phyloP scores from a whole-genome alignment of 2,113 vertebrate species.

The Kryptolebias marmoratus region DNA sequence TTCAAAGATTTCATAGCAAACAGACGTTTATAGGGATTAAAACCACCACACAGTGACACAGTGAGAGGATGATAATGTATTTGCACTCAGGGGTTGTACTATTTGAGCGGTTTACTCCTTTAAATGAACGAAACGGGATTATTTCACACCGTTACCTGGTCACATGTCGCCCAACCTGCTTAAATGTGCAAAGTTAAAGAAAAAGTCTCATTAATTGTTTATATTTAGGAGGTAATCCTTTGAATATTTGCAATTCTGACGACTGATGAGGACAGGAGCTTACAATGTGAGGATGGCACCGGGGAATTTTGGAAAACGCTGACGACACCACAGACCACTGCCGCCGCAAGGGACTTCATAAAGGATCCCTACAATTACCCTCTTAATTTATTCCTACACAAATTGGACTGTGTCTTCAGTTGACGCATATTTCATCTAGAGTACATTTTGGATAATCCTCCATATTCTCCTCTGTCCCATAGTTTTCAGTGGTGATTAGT shows the following conservation, averaged over 20 bases:
- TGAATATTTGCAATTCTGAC: conserved; percentile 72
- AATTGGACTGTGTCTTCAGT: conserved; percentile 48
- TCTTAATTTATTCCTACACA: conserved; percentile 51
- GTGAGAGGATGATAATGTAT: conserved; percentile 1
- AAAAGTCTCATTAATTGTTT: conserved; percentile 71
- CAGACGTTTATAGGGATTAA: not conserved
- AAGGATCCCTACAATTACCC: conserved; percentile 23
- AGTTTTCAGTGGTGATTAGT: not conserved
- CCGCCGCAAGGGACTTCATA: conserved; percentile 30
- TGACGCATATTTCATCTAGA: conserved; percentile 50
- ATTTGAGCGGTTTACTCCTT: not conserved
- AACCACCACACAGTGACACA: not conserved
- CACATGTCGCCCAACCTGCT: not conserved
- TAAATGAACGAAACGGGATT: conserved; percentile 2
- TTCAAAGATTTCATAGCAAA: no score
- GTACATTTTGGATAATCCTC: conserved; percentile 9
- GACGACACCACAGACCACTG: conserved; percentile 32
- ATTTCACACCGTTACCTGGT: not conserved
- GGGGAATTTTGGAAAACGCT: conserved; percentile 44
- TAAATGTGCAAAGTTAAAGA: conserved; percentile 14
- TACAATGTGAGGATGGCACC: not conserved
- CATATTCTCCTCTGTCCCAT: conserved; percentile 25
- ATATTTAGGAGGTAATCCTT: conserved; percentile 43
- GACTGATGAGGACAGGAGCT: conserved; percentile 29
- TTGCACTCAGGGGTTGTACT: not conserved